These are phyloP conservation scores for Deroptyus accipitrinus DNA, from an alignment of 2,113 vertebrate genomes.

Conservation along the genomic window DNA sequence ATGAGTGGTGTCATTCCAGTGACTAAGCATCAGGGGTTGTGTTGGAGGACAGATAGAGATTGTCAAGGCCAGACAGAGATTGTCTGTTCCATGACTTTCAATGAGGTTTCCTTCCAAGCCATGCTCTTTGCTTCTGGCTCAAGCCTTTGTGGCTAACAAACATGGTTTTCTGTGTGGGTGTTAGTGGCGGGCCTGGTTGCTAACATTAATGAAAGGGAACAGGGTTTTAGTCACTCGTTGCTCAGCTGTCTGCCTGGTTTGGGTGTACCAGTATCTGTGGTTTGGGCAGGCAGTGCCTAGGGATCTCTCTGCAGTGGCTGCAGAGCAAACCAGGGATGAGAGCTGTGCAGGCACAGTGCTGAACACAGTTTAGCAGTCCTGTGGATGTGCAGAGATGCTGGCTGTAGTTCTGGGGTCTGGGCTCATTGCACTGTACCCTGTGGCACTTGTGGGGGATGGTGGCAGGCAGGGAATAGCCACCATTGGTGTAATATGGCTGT, in stretches of 20 bases:
- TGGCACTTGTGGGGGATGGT: no score
- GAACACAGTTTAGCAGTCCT: neutral
- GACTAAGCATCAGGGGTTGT: neutral
- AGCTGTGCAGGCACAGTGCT: accelerated
- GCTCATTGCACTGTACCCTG: neutral
- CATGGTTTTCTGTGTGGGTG: neutral
- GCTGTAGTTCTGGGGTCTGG: neutral
- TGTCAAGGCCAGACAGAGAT: neutral
- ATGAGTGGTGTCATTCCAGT: neutral
- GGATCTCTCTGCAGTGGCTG: neutral
- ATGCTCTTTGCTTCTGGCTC: neutral
- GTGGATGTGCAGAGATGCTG: neutral
- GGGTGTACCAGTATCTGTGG: accelerated
- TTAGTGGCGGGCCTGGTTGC: accelerated
- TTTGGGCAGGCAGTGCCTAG: neutral
- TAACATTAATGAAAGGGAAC: neutral
- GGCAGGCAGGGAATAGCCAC: neutral
- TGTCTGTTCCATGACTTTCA: neutral
- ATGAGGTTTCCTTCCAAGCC: neutral
- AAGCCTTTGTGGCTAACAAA: neutral
- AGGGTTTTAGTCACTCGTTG: neutral
- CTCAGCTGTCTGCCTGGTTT: accelerated
- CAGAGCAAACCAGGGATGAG: neutral
- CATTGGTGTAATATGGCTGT: accelerated
- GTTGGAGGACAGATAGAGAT: neutral